Percentiles rank a stretch among this genome's conserved stretches.
Conservation (phyloP, 2,888 invertebrate genomes). For the Pachycephus smyrnensis region DNA sequence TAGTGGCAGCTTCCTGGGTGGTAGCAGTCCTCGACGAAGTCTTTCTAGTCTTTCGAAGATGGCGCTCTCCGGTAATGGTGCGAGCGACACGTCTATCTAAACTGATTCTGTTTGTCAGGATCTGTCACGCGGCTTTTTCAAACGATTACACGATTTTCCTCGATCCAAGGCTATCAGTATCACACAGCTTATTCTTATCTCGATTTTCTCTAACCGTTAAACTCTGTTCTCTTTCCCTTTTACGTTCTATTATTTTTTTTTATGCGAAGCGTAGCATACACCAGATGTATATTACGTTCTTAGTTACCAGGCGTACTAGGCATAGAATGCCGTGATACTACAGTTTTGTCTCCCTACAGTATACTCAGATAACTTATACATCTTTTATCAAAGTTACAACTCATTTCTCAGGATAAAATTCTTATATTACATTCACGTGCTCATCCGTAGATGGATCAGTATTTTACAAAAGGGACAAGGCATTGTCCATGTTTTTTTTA, state of each 20-base stretch:
- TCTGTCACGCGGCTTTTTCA: background rate
- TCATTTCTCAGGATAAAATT: background rate
- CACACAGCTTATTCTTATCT: background rate
- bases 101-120: background rate
- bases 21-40: conserved; percentile 84
- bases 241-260: background rate
- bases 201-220: background rate
- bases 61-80: conserved; percentile 70
- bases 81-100: conserved; percentile 54
- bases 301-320: background rate
- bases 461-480: background rate
- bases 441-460: background rate
- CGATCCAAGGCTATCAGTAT: background rate
- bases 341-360: background rate
- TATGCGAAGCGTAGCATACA: background rate
- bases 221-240: background rate
- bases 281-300: background rate
- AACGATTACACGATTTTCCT: background rate
- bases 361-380: background rate
- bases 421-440: background rate
- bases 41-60: conserved; percentile 84
- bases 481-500: background rate
- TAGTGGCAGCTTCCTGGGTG: conserved; percentile 73
- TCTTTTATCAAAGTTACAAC: background rate
- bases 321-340: background rate